A percentile compares a stretch with the other conserved stretches of the same genome.
phyloP scores from a whole-genome alignment of 2,888 invertebrate genomes.

The Chorisops tibialis region DNA sequence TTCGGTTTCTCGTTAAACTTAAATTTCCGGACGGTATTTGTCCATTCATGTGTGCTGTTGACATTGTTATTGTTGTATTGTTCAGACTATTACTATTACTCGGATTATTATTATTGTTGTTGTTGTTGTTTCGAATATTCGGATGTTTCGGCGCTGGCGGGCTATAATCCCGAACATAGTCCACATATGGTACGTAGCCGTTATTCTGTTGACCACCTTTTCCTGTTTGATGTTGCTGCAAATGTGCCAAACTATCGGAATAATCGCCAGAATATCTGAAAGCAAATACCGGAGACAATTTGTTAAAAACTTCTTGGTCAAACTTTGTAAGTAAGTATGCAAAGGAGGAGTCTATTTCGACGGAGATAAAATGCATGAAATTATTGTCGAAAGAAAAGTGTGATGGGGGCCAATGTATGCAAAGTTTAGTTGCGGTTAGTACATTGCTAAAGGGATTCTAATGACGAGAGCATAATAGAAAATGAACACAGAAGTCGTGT shows the following conservation, averaged over 20 bases:
- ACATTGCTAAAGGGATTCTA: too few relatives aligned
- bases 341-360: too few relatives aligned
- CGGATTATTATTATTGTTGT: constrained; percentile 11
- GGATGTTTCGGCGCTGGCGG: constrained; percentile 60
- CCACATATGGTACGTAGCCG: constrained; percentile 84
- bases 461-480: too few relatives aligned
- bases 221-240: constrained; percentile 28
- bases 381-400: too few relatives aligned
- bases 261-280: constrained; percentile 50
- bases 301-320: constrained; percentile 17
- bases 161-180: constrained; percentile 84
- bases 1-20: constrained; percentile 44
- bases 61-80: constrained; percentile 26
- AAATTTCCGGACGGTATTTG: constrained; percentile 36
- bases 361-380: too few relatives aligned
- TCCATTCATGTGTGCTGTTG: constrained; percentile 35
- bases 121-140: neutral
- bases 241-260: constrained; percentile 43
- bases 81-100: constrained; percentile 23
- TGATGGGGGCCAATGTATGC: too few relatives aligned
- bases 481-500: too few relatives aligned
- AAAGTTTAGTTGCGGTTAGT: too few relatives aligned
- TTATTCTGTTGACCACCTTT: constrained; percentile 69
- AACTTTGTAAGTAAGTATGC: too few relatives aligned
- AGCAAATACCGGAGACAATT: neutral